Evolutionary conservation across 2,797 vertebrate species (phyloP), one percentile per base, ranked within the genome.

Genomic region (Centropyge bicolor): DNA sequence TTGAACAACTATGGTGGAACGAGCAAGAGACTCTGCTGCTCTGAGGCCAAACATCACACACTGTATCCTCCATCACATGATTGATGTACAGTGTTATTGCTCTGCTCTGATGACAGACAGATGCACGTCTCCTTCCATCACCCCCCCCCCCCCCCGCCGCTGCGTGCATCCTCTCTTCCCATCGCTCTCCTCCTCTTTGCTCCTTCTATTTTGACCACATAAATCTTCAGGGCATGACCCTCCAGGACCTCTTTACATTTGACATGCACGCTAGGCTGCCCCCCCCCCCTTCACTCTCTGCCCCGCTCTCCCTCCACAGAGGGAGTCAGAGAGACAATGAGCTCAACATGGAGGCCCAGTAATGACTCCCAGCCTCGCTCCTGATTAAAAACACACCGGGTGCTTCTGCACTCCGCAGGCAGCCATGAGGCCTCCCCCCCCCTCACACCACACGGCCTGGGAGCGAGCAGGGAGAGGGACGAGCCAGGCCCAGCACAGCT

Each of bases 371-470:
- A 95, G 95, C 90, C 92, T 81, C 87, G 76, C 59, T 76, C 79
- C 86, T 97, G 96, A 97, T 96, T 96, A 96, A 95, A 95, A 97
- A 95, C 96, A 97, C 94, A 93, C 91, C 86, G 92, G 91, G 91
- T 89, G 93, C 95, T 96, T 95, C 95, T 95, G 95, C 93, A 90
- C 94, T 95, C 93, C 91, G 89, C 89, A 90, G 93, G 81, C 91
- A 83, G 82, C 86, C 89, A 87, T 88, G 89, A 91, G 89, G 84
- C 89, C 91, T 86, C 88, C 76, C 78, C 82, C 82, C 73, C 83
- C 78, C 51, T 82, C 77, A 74, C 89, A 88, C 84, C 84, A 73
- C 81, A 83, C 82, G 78, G 77, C 87, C 66, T 40, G 70, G 69
- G 80, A 86, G 65, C 55, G 22, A 57, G 51, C 61, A 84, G 85